Base-by-base conservation (phyloP, 37 sponge, comb jelly and placozoan species). In the Chondrilla cf. caribensis region DNA sequence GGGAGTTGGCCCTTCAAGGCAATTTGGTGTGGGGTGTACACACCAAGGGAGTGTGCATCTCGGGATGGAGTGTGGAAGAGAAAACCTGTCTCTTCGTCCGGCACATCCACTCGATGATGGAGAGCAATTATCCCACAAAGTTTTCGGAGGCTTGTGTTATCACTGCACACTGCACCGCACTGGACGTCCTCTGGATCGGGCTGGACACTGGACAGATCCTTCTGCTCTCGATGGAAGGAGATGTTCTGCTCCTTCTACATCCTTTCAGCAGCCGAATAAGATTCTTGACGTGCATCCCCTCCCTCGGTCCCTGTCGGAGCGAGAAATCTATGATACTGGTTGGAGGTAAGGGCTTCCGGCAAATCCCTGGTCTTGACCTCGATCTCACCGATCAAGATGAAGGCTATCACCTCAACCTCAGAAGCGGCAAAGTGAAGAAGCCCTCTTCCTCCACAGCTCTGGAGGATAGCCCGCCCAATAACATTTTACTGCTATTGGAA, bases 171-270 rank as follows among this genome's bases (percentile, higher is more conserved):
- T 58, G 59, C 58, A 33, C 79, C 32, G 79, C 43, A 3, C 5
- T 79, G 79, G 79, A 79, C 25, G 35, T 32, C 24, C 35, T 79
- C 7, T 79, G 79, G 79, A 14, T 24, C 14, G 79, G 79, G 26
- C 35, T 79, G 26, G 58, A 18, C 1, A 79, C 36, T 1, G 79
- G 79, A 0, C 79, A 79, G 54, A 79, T 79, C 58, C 24, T 79
- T n/a, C 58, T 51, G 58, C 43, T 79, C 17, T 54, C 58, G 3
- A 79, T 1, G 0, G 31, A 28, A 22, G 58, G 58, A 5, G 58
- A 58, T 31, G 4, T 58, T 38, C 58, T 79, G 0, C 35, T 51
- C 36, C 57, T 51, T 24, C 29, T 79, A 22, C 26, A 79, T 43
- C 79, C 58, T 43, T 79, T 58, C 58, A 58, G 0, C 1, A 26